These are phyloP conservation scores for Hydrochoerus hydrochaeris DNA, from an alignment of 2,113 vertebrate species.

Conservation along the genomic window DNA sequence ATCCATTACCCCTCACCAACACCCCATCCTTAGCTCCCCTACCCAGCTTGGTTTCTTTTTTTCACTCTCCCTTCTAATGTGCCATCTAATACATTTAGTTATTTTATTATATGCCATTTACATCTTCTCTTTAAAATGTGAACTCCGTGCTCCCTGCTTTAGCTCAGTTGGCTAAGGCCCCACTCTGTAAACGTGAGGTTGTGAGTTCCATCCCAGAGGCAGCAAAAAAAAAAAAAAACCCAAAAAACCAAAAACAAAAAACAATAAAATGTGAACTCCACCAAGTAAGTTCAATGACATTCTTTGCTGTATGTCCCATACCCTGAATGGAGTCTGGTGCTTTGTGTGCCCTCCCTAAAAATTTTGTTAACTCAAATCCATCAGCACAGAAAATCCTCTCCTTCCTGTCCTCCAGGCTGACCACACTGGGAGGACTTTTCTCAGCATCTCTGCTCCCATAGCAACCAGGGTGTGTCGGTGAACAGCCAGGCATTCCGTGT, in stretches of 20 bases:
- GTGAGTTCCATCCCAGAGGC: too few relatives aligned
- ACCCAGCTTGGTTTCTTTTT: neutral
- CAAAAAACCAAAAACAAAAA: too few relatives aligned
- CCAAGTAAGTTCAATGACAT: neutral
- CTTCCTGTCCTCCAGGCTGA: neutral
- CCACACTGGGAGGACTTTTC: neutral
- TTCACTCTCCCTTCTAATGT: neutral
- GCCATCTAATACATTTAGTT: neutral
- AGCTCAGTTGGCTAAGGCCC: too few relatives aligned
- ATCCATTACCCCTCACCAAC: neutral
- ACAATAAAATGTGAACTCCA: neutral
- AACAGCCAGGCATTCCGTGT: neutral
- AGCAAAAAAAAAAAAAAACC: too few relatives aligned
- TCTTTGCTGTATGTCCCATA: neutral
- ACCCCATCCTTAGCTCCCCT: neutral
- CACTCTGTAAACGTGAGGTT: too few relatives aligned
- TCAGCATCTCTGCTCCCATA: constrained; percentile 20
- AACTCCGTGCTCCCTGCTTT: too few relatives aligned
- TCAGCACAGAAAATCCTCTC: neutral
- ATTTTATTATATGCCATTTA: neutral
- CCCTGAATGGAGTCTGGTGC: neutral
- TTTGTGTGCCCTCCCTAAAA: neutral
- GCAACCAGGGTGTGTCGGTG: constrained; percentile 29
- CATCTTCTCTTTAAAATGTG: neutral
- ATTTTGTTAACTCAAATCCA: neutral